Evolutionary conservation across 2,888 invertebrate species (phyloP), one percentile per base, ranked within the genome.

Genomic region (Ornithoptera priamus): DNA sequence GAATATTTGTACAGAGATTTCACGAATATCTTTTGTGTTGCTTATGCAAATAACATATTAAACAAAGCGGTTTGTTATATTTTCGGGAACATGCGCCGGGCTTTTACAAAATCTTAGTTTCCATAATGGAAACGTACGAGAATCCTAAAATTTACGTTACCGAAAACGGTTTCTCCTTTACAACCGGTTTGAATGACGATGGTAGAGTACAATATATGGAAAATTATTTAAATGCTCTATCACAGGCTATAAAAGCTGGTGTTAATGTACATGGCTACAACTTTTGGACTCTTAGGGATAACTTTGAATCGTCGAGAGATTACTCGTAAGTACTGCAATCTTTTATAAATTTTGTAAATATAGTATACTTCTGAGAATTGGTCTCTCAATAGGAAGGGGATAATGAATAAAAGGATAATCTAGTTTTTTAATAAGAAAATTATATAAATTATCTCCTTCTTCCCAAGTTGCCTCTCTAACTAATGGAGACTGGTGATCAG

Each of bases 251-350:
- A 2, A 76, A 82, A 66, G 86, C 87, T 39, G 83, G 83, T 0
- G 86, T 86, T 61, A 82, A 89, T 70, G 80, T 90, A 1, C 75
- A 76, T 65, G 93, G 92, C 0, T 94, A 94, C 78, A 94, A 90
- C 0, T 88, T 88, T 30, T 94, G 94, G 94, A 93, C 92, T 56
- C 81, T 94, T 1, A 85, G 94, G 81, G 95, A 94, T 75, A 94
- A 93, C 76, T 93, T 94, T 74, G 94, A 94, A 80, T 94, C 94
- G 94, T 66, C 65, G 12, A 15, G 58, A 30, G 70, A 67, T 36
- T 71, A 71, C 30, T 59, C 62, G 68, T 69, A 53, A 70, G 22
- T 22, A 22, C 22, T 22, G 22, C 22, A 22, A 22, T 22, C 22
- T 22, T 22, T 22, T 22, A 22, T 22, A 22, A 22, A 22, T 22